These are phyloP conservation scores for Dryadula phaetusa DNA, from an alignment of 2,888 invertebrate species.

Conservation along the genomic window DNA sequence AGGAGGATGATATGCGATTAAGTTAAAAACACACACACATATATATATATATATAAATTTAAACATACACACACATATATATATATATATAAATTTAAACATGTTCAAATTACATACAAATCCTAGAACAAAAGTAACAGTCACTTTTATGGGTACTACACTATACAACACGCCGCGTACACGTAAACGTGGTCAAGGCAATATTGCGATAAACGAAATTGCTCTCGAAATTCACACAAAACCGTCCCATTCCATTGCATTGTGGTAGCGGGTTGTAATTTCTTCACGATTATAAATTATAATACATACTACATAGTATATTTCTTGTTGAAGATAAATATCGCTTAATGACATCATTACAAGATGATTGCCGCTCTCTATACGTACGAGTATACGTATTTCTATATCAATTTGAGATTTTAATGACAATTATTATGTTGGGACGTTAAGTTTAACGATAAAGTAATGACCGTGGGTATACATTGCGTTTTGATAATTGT, in stretches of 20 bases:
- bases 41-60: no score
- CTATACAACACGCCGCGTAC: conserved; percentile 11
- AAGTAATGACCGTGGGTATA: conserved; percentile 26
- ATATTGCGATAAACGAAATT: conserved; percentile 37
- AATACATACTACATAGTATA: conserved; percentile 36
- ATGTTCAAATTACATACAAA: neutral
- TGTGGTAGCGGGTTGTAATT: conserved; percentile 37
- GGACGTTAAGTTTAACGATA: conserved; percentile 26
- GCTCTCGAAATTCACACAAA: conserved; percentile 42
- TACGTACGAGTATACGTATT: conserved; percentile 20
- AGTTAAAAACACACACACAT: no score
- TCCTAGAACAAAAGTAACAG: neutral
- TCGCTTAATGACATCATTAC: conserved; percentile 33
- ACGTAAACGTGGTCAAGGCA: conserved; percentile 38
- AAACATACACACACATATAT: neutral
- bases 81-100: neutral
- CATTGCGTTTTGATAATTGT: conserved; percentile 16
- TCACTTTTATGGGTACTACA: neutral
- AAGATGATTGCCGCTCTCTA: conserved; percentile 27
- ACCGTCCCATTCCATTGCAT: conserved; percentile 42
- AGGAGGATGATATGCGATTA: no score
- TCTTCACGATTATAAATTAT: conserved; percentile 39
- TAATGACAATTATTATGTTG: conserved; percentile 36
- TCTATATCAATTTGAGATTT: conserved; percentile 28
- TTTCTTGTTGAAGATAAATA: conserved; percentile 36